A percentile compares a stretch with the other conserved stretches of the same genome.
These are phyloP conservation scores for Bombycilla garrulus DNA, from an alignment of 2,113 vertebrate species.

Conservation along the genomic window DNA sequence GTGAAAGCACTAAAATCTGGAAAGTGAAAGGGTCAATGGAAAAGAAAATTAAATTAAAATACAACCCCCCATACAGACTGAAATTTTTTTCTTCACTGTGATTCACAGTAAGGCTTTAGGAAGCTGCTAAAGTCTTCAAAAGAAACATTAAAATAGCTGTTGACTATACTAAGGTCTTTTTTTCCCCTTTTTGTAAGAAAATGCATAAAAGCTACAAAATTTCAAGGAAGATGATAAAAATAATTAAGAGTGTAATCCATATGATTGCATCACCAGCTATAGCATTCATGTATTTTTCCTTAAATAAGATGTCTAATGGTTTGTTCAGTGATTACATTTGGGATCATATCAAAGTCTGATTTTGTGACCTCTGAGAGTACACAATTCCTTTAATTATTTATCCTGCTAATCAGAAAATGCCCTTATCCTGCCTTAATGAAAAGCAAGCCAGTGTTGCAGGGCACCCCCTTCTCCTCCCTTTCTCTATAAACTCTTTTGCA, in stretches of 20 bases:
- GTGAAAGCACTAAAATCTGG: background rate
- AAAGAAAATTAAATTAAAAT: slow-evolving; percentile 15
- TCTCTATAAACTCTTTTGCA: background rate
- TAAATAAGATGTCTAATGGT: background rate
- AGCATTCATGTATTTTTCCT: background rate
- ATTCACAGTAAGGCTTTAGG: background rate
- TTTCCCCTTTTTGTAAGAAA: background rate
- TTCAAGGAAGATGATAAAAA: background rate
- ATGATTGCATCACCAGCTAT: background rate
- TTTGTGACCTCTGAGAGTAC: background rate
- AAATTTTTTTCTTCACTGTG: background rate
- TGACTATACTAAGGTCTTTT: background rate
- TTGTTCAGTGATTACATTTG: background rate
- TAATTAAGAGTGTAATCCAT: background rate
- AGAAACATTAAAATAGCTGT: background rate
- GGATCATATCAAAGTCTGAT: background rate
- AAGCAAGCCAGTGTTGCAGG: background rate
- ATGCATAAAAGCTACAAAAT: background rate
- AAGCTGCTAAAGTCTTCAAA: background rate
- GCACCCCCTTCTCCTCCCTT: background rate
- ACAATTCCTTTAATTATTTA: background rate
- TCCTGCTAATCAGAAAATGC: background rate
- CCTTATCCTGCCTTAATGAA: background rate
- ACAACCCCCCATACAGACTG: background rate
- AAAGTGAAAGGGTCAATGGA: background rate